phyloP scores from a whole-genome alignment of 1,140 invertebrate species.

The Listronotus oregonensis region DNA sequence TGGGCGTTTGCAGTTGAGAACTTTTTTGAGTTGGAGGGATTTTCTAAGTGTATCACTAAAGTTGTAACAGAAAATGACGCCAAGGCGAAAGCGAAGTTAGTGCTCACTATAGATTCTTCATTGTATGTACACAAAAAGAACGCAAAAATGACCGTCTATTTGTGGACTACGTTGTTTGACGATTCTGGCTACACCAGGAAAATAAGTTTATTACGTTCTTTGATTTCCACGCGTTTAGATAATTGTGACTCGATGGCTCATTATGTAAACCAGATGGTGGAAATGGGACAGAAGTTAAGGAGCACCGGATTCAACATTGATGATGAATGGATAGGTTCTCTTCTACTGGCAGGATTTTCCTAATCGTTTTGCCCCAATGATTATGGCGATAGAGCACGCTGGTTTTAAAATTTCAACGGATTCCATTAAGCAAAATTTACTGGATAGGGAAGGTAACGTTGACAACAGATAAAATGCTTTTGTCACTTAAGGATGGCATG shows the following conservation, averaged over 20 bases:
- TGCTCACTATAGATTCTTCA: conserved; percentile 49
- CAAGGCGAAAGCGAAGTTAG: conserved; percentile 8
- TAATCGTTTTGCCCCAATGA: conserved; percentile 51
- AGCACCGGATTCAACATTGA: conserved; percentile 43
- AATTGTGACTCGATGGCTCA: conserved; percentile 38
- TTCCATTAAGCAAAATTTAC: conserved; percentile 37
- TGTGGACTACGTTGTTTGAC: conserved; percentile 49
- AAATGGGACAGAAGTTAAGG: conserved; percentile 36
- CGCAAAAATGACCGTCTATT: conserved; percentile 38
- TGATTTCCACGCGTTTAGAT: conserved; percentile 36
- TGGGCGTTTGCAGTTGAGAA: conserved; percentile 38
- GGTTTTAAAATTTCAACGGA: conserved; percentile 36
- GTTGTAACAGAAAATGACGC: background rate
- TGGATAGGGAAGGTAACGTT: conserved; percentile 13
- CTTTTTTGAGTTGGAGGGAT: conserved; percentile 36
- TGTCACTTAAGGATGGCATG: too few relatives aligned
- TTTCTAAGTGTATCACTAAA: conserved; percentile 19
- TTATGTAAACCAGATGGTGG: conserved; percentile 40
- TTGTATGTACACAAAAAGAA: conserved; percentile 50
- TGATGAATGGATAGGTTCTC: conserved; percentile 51
- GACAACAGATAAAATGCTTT: too few relatives aligned
- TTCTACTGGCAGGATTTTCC: conserved; percentile 51
- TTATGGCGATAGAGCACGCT: conserved; percentile 50
- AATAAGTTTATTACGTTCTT: conserved; percentile 36
- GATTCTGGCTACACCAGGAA: conserved; percentile 29